Conservation (phyloP, 1,140 invertebrate genomes). For the Mizuhopecten yessoensis region DNA sequence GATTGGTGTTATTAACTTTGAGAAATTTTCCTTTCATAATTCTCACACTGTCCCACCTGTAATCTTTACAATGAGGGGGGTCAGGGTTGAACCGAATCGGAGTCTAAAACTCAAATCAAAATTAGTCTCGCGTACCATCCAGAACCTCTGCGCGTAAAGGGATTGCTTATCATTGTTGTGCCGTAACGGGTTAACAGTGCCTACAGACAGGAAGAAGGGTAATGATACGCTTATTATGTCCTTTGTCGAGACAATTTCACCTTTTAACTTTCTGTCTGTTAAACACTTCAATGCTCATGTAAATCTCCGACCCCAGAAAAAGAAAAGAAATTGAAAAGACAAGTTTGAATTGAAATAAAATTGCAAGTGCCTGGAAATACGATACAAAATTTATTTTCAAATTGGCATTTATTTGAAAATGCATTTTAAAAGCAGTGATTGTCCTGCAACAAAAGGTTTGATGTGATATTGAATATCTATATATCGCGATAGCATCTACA, state of each 20-base stretch:
- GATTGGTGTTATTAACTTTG: slow-evolving; percentile 24
- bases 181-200: neutral
- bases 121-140: neutral
- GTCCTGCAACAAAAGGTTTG: neutral
- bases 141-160: neutral
- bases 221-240: slow-evolving; percentile 11
- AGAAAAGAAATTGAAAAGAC: neutral
- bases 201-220: neutral
- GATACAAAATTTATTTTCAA: neutral
- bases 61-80: neutral
- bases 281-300: neutral
- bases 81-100: neutral
- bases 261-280: slow-evolving; percentile 18
- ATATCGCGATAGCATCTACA: neutral
- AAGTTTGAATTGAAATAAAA: neutral
- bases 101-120: neutral
- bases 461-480: neutral
- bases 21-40: slow-evolving; percentile 21
- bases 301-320: neutral
- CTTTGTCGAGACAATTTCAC: neutral
- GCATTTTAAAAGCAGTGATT: neutral
- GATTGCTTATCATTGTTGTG: too few relatives aligned
- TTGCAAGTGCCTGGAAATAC: slow-evolving; percentile 27
- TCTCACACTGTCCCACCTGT: neutral
- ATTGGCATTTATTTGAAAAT: neutral